Evolutionary conservation across 2,888 invertebrate genomes (phyloP), one percentile per base, ranked within the genome.

Genomic region (Saturnia japonica): DNA sequence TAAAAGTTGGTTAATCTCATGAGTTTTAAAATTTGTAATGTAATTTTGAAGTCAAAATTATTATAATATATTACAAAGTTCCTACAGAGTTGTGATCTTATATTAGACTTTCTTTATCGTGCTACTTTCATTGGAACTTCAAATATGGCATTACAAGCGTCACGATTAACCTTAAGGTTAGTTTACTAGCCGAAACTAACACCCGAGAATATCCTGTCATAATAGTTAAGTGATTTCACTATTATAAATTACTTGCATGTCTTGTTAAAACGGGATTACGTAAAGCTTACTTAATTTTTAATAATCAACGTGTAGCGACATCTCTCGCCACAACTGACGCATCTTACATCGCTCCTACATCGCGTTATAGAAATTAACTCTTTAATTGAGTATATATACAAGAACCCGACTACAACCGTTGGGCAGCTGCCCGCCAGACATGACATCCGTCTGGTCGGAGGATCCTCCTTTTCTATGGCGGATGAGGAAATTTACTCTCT

Each of bases 101-200:
- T 47, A 47, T 47, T 45, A 45, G 45, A 47, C 47, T 2, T 1
- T 47, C 16, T 47, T 47, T 47, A 47, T 16, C 6, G 6, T 16
- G 14, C 16, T 47, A 47, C 47, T 47, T 16, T 47, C 16, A 16
- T 2, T 47, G 47, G 16, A 16, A 47, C 16, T 16, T 47, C 47
- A 47, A 47, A 47, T 1, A 54, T 54, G 9, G 34, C 34, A 34
- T 34, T 34, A 54, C 54, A 22, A n/a, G n/a, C 8, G 34, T 69
- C 69, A 69, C 45, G 62, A 45, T 83, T 85, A 82, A 85, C 82
- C 82, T 79, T 76, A 16, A 75, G 72, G 79, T 78, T 82, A 81
- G 79, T 83, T 80, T 79, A 76, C 77, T 78, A 77, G 74, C 70
- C 73, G 74, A 73, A 75, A 79, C 77, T 78, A 47, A 47, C 16